Evolutionary conservation across 2,888 invertebrate species (phyloP).

Genomic region (Tryphoninae sp.): DNA sequence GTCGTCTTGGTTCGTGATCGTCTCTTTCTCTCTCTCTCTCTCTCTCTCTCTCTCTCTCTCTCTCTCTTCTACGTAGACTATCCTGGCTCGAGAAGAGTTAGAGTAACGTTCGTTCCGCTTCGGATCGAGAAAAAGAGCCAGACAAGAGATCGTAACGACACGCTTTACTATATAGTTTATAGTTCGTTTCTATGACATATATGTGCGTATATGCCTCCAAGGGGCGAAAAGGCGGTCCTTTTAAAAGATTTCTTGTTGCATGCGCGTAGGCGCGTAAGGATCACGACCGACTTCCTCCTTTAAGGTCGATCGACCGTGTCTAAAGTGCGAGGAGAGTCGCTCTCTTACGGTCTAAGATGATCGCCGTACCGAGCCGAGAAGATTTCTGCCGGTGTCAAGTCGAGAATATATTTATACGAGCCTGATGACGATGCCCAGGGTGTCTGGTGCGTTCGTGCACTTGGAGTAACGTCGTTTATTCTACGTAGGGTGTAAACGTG

Average conservation of each 20-base stretch:
- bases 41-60: no score
- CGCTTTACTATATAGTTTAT: slow-evolving; percentile 54
- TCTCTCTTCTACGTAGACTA: background rate
- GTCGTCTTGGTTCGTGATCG: slow-evolving; percentile 35
- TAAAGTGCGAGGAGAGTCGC: slow-evolving; percentile 32
- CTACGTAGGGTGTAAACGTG: background rate
- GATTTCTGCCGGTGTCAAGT: slow-evolving; percentile 50
- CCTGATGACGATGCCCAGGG: slow-evolving; percentile 31
- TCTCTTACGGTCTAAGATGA: slow-evolving; percentile 9
- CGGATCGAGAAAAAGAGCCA: slow-evolving; percentile 38
- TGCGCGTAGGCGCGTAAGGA: slow-evolving; percentile 62
- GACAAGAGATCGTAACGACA: slow-evolving; percentile 53
- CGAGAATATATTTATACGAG: slow-evolving; percentile 47
- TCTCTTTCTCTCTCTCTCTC: background rate
- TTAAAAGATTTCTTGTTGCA: slow-evolving; percentile 32
- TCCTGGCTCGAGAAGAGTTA: slow-evolving; percentile 1
- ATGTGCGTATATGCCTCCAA: slow-evolving; percentile 22
- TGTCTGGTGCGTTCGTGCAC: slow-evolving; percentile 17
- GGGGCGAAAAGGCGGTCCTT: slow-evolving; percentile 50
- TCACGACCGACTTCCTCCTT: slow-evolving; percentile 53
- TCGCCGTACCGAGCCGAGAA: slow-evolving; percentile 32
- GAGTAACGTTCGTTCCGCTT: slow-evolving; percentile 56
- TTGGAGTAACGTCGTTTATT: slow-evolving; percentile 17
- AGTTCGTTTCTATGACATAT: slow-evolving; percentile 38
- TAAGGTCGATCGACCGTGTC: slow-evolving; percentile 59